A percentile compares a stretch with the other conserved stretches of the same genome.
These are phyloP conservation scores for Drosophila pruinosa DNA, from an alignment of 1,140 invertebrate genomes.

Conservation along the genomic window DNA sequence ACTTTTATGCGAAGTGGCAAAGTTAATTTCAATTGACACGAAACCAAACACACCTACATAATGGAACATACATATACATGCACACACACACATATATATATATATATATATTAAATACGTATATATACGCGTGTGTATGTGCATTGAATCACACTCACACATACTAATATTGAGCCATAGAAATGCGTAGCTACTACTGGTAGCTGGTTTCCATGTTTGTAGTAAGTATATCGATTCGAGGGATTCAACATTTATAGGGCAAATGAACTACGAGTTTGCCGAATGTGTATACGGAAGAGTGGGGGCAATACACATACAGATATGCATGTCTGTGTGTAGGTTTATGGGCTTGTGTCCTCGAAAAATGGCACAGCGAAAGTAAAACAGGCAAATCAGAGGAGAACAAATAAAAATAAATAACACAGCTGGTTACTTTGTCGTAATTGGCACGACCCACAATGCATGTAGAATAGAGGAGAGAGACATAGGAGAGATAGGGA, in stretches of 20 bases:
- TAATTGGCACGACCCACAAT: conserved; percentile 70
- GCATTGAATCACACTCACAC: conserved; percentile 22
- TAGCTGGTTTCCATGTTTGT: conserved; percentile 18
- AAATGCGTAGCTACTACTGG: conserved; percentile 47
- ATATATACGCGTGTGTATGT: background rate
- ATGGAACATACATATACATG: conserved; percentile 12
- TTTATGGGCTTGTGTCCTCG: conserved; percentile 39
- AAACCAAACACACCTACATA: conserved; percentile 71
- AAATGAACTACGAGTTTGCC: conserved; percentile 54
- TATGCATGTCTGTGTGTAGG: conserved; percentile 14
- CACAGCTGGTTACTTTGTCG: conserved; percentile 67
- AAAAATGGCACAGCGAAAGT: conserved; percentile 43
- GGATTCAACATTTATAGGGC: conserved; percentile 75
- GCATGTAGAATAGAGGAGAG: background rate
- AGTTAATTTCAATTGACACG: conserved; percentile 80
- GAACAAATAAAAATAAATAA: conserved; percentile 79
- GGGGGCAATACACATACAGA: background rate
- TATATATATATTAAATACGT: conserved; percentile 12
- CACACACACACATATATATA: conserved; percentile 29
- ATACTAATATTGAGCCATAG: conserved; percentile 34
- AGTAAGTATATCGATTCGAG: conserved; percentile 58
- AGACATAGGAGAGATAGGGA: background rate
- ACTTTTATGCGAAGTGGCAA: conserved; percentile 76
- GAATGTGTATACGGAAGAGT: conserved; percentile 32
- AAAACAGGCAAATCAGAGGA: conserved; percentile 62